Base-by-base conservation (phyloP, 2,113 vertebrate genomes). In the Anhinga rufa region DNA sequence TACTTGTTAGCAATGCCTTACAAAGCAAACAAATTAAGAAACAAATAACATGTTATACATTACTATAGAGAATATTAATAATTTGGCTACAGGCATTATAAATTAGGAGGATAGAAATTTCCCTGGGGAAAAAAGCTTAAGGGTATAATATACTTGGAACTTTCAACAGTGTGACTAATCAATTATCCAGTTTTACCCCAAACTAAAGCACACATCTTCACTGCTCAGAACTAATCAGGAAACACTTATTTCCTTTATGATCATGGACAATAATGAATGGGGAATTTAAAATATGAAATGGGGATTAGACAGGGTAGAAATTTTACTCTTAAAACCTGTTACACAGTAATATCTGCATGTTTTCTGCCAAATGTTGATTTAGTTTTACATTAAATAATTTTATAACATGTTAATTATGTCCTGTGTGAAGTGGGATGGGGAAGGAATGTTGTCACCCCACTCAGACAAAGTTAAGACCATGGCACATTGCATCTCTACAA, bases 141-240 rank as follows among this genome's bases (percentile, higher is more conserved):
- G 57, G n/a, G 26, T 79, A 84, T 82, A 84, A 91, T 60, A 84
- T 78, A 55, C 48, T 87, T 71, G 69, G 42, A 94, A 95, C 38
- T 93, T 91, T 75, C 65, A 91, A 75, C 25, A 62, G 38, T 24
- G 48, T 82, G 42, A 87, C 69, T 94, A 87, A 96, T 91, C 82
- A 87, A 93, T 92, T 82, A 96, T 64, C 69, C 69, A 85, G 40
- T 85, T 94, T 91, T 94, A 93, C 24, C 19, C 84, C 38, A 87
- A 62, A 93, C n/a, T 42, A 28, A 89, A 75, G 15, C 9, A 2
- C 38, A 40, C n/a, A 82, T 89, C 60, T 82, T 75, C 69, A 51
- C 38, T 62, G 60, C 51, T 87, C 48, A 89, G 65, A 94, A 86
- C 55, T 89, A 89, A 87, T 95, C 57, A 75, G 46, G 69, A 58